Base-by-base conservation (phyloP, 2,888 invertebrate genomes). In the Chalcosyrphus nemorum region DNA sequence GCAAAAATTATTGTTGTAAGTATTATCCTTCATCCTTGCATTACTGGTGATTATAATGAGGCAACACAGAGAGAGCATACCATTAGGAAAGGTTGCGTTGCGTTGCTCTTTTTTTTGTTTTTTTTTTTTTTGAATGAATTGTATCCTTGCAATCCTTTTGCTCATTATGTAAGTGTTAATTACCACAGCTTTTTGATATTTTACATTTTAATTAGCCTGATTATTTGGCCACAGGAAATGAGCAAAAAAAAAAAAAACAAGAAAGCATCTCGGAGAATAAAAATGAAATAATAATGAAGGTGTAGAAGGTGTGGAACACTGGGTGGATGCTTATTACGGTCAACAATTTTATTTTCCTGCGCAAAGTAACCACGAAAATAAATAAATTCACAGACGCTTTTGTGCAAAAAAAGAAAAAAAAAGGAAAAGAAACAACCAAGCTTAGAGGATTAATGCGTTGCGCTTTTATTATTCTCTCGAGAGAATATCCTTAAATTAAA, bases 131-230 rank as follows among this genome's bases (percentile, higher is more conserved):
- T 66, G 59, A 24, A 65, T 72, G 77, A 82, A 82, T 82, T 54
- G 38, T 72, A 47, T 57, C 45, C 32, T 56, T 57, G 54, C 72
- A 59, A 74, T 74, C 66, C 80, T 54, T 80, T 68, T 74, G 80
- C 72, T 71, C 68, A 72, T 84, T 78, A 74, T 74, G 78, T 70
- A 80, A 68, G 71, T 84, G 80, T 84, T 84, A 84, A 80, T 84
- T 84, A 84, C 68, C 78, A 70, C 84, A 80, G 78, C 80, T 80
- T 84, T 84, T 74, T 82, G 66, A 80, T 80, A 75, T 84, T 84
- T 84, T 68, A 80, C 74, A 74, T 84, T 84, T 84, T 84, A 84
- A 80, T 84, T 84, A 84, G 84, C 80, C 74, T 74, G 84, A 84
- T 84, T 84, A 84, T 80, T 84, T 78, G 74, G 68, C 84, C 72